These are phyloP conservation scores for Tribolium freemani DNA, from an alignment of 2,888 invertebrate genomes.

Conservation along the genomic window DNA sequence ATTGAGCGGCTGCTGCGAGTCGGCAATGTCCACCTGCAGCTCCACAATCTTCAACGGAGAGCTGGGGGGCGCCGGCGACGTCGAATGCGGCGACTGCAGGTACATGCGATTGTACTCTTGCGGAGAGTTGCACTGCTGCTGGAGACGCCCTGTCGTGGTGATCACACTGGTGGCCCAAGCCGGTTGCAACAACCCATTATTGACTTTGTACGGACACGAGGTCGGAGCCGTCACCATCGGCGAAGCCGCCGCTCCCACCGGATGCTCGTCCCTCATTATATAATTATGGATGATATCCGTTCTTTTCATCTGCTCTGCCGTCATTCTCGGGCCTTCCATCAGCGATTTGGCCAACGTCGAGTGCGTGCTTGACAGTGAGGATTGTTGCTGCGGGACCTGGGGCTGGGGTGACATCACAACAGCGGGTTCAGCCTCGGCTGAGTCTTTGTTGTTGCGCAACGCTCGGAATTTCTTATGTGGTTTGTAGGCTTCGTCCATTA, in stretches of 20 bases:
- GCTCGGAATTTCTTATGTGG: constrained; percentile 96
- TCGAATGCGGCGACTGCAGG: constrained; percentile 68
- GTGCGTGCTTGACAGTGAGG: constrained; percentile 86
- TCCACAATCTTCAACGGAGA: constrained; percentile 75
- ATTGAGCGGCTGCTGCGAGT: constrained; percentile 87
- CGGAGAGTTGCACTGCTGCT: constrained; percentile 48
- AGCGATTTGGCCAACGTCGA: constrained; percentile 91
- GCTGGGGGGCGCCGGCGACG: constrained; percentile 66
- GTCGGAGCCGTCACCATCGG: constrained; percentile 71
- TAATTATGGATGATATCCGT: constrained; percentile 94
- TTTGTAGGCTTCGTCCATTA: constrained; percentile 96
- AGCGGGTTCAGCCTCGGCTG: constrained; percentile 83
- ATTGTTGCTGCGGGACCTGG: constrained; percentile 51
- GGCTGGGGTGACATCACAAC: constrained; percentile 64
- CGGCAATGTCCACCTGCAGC: constrained; percentile 87
- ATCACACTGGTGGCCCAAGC: constrained; percentile 74
- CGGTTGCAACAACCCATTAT: constrained; percentile 61
- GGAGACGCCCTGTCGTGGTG: constrained; percentile 72
- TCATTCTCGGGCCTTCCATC: constrained; percentile 95
- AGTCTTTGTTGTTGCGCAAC: constrained; percentile 82
- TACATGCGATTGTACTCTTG: constrained; percentile 68
- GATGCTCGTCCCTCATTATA: constrained; percentile 83
- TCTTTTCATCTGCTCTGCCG: constrained; percentile 91
- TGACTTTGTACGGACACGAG: constrained; percentile 65
- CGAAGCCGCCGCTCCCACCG: constrained; percentile 66